Evolutionary conservation across 1,140 invertebrate genomes (phyloP), one percentile per base, ranked within the genome.

Genomic region (Neelides sp.): DNA sequence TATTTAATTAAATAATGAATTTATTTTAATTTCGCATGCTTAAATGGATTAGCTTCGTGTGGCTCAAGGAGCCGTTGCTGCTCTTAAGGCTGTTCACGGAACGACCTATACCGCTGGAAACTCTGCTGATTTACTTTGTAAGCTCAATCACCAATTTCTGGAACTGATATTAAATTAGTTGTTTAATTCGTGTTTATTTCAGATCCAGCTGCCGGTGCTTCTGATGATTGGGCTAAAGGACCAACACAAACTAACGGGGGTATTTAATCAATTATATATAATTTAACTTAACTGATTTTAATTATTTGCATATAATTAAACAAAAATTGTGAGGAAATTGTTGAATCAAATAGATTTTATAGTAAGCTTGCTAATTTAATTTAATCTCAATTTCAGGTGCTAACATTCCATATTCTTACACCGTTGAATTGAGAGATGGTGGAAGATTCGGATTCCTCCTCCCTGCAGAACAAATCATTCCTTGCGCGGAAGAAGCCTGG

Each of bases 371-470:
- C n/a, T n/a, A n/a, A n/a, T n/a, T n/a, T n/a, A n/a, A n/a, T n/a
- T n/a, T n/a, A n/a, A n/a, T n/a, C n/a, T n/a, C n/a, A n/a, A n/a
- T n/a, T n/a, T n/a, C n/a, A 19, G 23, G 22, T 42, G 48, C 22
- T 12, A 30, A 22, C 27, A 30, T 52, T 4, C 46, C 46, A 19
- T 52, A 34, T 10, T 10, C 26, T 1, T 46, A 34, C 43, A 42
- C 42, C 2, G 32, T 34, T 23, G 50, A 52, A 46, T 27, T 52
- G 12, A 27, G 43, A 45, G 26, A 32, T 15, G 19, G 12, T 28
- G 64, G 56, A 26, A 71, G 74, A 5, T 69, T 69, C 49, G 74
- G 74, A 12, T 78, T 78, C 61, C 43, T 73, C 10, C 63, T 78
- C 3, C 75, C 75, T 4, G 63, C 65, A 19, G 59, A 61, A 1